phyloP scores from a whole-genome alignment of 92 coral and sea anemone species.

The Zoanthus gigantus region DNA sequence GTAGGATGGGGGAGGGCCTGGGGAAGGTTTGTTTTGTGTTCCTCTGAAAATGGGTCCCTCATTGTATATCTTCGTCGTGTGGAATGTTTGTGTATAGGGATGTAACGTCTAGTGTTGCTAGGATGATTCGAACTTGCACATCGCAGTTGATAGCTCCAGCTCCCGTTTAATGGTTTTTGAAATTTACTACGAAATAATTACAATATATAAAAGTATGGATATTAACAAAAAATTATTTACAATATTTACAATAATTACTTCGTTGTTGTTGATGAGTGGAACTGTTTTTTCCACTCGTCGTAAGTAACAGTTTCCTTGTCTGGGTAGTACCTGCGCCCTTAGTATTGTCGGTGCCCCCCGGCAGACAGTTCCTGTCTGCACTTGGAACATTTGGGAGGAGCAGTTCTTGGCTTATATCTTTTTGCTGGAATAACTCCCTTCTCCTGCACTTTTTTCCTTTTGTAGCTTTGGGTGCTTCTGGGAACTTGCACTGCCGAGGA shows the following conservation, averaged over 20 bases:
- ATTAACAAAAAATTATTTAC: neutral
- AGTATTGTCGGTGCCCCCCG: neutral
- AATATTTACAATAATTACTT: neutral
- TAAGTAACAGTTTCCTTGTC: neutral
- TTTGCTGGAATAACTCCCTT: too few species aligned
- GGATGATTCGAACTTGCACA: neutral
- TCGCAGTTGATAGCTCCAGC: neutral
- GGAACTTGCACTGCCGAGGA: too few species aligned
- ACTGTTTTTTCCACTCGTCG: neutral
- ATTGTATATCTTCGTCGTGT: too few species aligned
- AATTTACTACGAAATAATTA: neutral
- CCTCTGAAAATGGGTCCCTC: too few species aligned
- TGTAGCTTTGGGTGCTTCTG: too few species aligned
- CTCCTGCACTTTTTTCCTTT: too few species aligned
- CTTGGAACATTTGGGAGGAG: too few species aligned
- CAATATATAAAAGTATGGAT: neutral
- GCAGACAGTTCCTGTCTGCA: neutral
- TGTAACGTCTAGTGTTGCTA: too few species aligned
- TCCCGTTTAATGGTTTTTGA: neutral
- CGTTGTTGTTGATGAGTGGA: neutral
- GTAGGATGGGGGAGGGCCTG: too few species aligned
- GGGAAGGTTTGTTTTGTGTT: too few species aligned
- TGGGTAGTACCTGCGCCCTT: slow-evolving; percentile 4
- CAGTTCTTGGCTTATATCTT: too few species aligned
- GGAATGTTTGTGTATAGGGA: too few species aligned